Evolutionary conservation across 2,113 vertebrate species (phyloP).

Genomic region (Gracilinanus agilis): DNA sequence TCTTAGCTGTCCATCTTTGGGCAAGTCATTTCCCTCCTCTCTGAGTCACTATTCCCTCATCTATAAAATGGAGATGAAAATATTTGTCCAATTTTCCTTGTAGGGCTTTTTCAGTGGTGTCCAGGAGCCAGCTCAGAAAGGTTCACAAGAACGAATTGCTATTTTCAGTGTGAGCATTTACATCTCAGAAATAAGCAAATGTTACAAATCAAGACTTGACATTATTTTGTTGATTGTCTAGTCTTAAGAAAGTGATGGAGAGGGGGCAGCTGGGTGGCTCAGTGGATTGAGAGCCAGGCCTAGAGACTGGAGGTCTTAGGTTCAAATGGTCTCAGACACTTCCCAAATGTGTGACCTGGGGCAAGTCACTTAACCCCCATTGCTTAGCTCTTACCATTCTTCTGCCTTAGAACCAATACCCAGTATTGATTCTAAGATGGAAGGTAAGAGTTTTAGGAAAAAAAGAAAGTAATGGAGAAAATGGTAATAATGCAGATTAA

Average conservation of each 20-base stretch:
- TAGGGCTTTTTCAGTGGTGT: neutral
- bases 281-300: no score
- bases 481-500: neutral
- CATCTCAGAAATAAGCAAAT: neutral
- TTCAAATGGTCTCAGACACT: no score
- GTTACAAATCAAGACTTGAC: neutral
- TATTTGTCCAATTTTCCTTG: neutral
- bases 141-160: neutral
- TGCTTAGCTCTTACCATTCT: no score
- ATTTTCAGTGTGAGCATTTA: no score
- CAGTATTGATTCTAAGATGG: no score
- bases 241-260: neutral
- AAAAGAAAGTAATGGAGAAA: neutral
- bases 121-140: neutral
- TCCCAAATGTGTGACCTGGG: no score
- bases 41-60: neutral
- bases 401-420: no score
- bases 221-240: neutral
- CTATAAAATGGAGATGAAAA: neutral
- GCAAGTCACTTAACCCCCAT: no score
- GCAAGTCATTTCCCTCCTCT: neutral
- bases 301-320: no score
- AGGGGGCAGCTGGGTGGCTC: no score
- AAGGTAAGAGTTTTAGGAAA: no score
- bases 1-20: neutral